Evolutionary conservation across 2,113 vertebrate genomes (phyloP), one percentile per base, ranked within the genome.

Genomic region (Orthonyx spaldingii): DNA sequence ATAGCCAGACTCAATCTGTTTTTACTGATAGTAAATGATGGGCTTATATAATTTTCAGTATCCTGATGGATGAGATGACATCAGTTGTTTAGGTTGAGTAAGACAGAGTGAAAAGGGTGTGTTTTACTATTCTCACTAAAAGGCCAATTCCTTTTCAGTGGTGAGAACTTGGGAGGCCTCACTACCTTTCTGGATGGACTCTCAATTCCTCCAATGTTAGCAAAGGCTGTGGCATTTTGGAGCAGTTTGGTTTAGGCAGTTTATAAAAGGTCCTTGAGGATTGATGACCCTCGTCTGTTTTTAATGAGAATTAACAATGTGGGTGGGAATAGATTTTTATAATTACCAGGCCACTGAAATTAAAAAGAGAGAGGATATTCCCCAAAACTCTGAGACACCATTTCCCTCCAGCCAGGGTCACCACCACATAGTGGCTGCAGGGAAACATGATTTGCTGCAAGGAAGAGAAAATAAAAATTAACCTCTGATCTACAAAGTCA

Each of bases 231-330:
- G 0, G 33, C 1, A 0, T 66, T 86, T 77, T 63, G 55, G 47
- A 86, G 33, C 19, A 28, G 12, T 88, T 90, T 90, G 18, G 30
- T 80, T 76, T 27, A 33, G 56, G 44, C 32, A 64, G 47, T 81
- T 93, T 89, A 68, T 47, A 90, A 88, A 83, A 86, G 6, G 37
- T 84, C 50, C 57, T 61, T 49, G 30, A 97, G 65, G 72, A 92
- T 96, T 95, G 85, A 96, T 96, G 85, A 79, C 53, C 30, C 83
- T 94, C 95, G 83, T 93, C 87, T 11, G 21, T 24, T 90, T 76
- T 92, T 95, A 93, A 96, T 89, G 90, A 95, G 94, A 95, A 97
- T 94, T 92, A 92, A 93, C 61, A 84, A 19, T 7, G 11, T 61
- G 49, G 33, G 41, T 75, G 46, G 33, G 49, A 94, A 84, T 44